Evolutionary conservation across 2,797 vertebrate species (phyloP), one percentile per base, ranked within the genome.

Genomic region (Pteropus rufus): DNA sequence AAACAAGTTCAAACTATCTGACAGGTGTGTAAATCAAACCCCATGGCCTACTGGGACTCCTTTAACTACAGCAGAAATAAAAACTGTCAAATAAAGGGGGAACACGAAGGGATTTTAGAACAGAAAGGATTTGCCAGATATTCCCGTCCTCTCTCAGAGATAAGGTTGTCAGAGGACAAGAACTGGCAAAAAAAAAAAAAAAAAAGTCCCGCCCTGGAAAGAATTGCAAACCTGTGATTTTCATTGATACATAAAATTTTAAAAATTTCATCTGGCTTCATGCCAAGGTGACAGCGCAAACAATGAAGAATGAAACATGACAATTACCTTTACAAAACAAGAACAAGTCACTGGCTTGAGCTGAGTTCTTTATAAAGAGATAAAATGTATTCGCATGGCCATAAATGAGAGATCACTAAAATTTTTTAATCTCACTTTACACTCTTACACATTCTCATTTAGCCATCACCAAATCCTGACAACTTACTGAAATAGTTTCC

Each of bases 1-100:
- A 70, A 96, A 84, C 73, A 94, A 89, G 23, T 84, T 85, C 82
- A 89, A 86, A 67, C 58, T 62, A 72, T 15, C 67, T 58, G 73
- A 76, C n/a, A 95, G 52, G 26, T 52, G 7, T 91, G 19, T 3
- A 72, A 90, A 76, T 65, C 80, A 94, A 83, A 87, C 29, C 12
- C 19, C 76, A 58, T 0, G 46, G 29, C 9, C 64, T 84, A 70
- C 0, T 26, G 15, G 34, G 14, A 67, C 16, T 90, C 6, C 52
- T 85, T 76, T 41, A 91, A 77, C 31, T 70, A 86, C 9, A 89
- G 44, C 16, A 89, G 39, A 94, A 76, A 89, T 64, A 81, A 76
- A 94, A 52, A 23, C 19, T 81, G 26, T 69, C 52, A 69, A 73
- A 65, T 80, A 79, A 89, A 67, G 29, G 19, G 9, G 34, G 21